Base-by-base conservation (phyloP, 2,113 vertebrate genomes). In the Heterochromis multidens region DNA sequence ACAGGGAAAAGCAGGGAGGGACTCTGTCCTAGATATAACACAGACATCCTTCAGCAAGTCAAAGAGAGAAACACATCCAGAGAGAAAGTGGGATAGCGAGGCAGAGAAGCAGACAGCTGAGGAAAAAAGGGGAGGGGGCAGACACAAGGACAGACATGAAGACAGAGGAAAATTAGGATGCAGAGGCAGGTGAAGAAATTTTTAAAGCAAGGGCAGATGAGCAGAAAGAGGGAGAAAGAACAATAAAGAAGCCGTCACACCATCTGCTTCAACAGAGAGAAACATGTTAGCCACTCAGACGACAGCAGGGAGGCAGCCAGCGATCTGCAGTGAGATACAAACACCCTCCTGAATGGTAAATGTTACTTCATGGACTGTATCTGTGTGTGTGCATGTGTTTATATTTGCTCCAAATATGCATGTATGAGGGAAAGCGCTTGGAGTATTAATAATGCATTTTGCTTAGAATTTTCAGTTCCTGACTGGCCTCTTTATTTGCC, bases 341-440 rank as follows among this genome's bases (percentile, higher is more conserved):
- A 67, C 80, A 76, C 70, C 77, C 60, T 70, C 49, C 82, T 93
- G 89, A 92, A 92, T 92, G 93, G 93, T 94, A 92, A 93, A 92
- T 86, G 79, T n/a, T 74, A 49, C 58, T 90, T 29, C 52, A 72
- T 74, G 35, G 70, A 52, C 56, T 40, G 29, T 19, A 2, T 77
- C 3, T 13, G 61, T 56, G 27, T 59, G 76, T 8, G 59, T 78
- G 65, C 8, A 17, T 27, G 23, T 82, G 35, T 80, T 63, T 78
- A 27, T 10, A 37, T 76, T 52, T n/a, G 3, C 59, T 81, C 1
- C 0, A 13, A 61, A 57, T 70, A 29, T 23, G 7, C 14, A 8
- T 6, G 77, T 56, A 40, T 49, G 62, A 76, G 49, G 63, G 29
- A 59, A 62, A 54, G 31, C 21, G 43, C 74, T 31, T 9, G 31